These are phyloP conservation scores for Danaus plexippus DNA, from an alignment of 1,140 invertebrate species.

Conservation along the genomic window DNA sequence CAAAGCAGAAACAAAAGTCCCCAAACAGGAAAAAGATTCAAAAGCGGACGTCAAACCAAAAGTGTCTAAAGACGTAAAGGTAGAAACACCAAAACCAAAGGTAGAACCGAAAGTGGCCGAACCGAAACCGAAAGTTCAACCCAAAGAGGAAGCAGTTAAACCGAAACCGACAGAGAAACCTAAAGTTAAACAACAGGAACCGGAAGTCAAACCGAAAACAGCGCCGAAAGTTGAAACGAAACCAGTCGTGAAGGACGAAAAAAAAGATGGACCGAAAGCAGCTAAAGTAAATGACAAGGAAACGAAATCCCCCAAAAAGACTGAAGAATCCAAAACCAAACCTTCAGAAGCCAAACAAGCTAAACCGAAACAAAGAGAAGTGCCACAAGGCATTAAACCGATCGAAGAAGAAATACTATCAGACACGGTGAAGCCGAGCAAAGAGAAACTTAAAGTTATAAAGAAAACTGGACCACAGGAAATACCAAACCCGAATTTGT, in stretches of 20 bases:
- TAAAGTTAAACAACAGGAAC: conserved; percentile 15
- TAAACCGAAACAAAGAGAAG: conserved; percentile 5
- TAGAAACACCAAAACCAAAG: conserved; percentile 16
- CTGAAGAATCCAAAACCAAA: conserved; percentile 11
- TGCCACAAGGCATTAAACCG: conserved; percentile 57
- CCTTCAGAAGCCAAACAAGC: conserved; percentile 16
- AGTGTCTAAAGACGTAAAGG: conserved; percentile 6
- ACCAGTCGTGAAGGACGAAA: neutral
- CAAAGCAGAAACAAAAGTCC: neutral
- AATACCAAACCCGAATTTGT: conserved; percentile 54
- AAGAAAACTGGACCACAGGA: conserved; percentile 70
- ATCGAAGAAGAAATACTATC: conserved; percentile 70
- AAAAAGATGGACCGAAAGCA: conserved; percentile 19
- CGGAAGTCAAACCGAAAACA: conserved; percentile 20
- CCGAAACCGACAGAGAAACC: conserved; percentile 17
- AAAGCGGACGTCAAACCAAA: conserved; percentile 8
- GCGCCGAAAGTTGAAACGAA: conserved; percentile 9
- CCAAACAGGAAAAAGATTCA: neutral
- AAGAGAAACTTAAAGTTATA: conserved; percentile 73
- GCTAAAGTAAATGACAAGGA: conserved; percentile 15
- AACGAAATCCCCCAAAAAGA: neutral
- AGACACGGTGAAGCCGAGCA: conserved; percentile 69
- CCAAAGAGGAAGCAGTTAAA: conserved; percentile 15
- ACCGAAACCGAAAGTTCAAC: conserved; percentile 17
- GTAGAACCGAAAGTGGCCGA: conserved; percentile 8